Evolutionary conservation across 2,113 vertebrate species (phyloP), one percentile per base, ranked within the genome.

Genomic region (Ptilonorhynchus violaceus): DNA sequence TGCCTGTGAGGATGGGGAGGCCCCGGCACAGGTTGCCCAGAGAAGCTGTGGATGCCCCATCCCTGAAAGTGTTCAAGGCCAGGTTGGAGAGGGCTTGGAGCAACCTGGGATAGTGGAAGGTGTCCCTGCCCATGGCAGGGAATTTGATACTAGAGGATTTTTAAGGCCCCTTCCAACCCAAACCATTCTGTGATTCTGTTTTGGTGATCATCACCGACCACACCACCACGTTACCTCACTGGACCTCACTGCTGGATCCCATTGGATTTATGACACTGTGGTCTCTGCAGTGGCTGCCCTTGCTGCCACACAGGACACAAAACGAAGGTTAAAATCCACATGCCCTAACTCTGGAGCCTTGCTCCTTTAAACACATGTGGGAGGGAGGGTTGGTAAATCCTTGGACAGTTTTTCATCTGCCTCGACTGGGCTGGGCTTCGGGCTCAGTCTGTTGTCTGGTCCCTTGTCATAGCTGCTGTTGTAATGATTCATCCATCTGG

Each of bases 401-500:
- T 94, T 76, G 93, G 95, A 37, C 37, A 50, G 53, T 82, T 85
- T 96, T 85, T 81, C 96, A 72, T 95, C 74, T 85, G 84, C 77
- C 89, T 96, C 3, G 18, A 84, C 91, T 84, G 89, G 95, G 92
- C 60, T 95, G 93, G 77, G 93, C 74, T 93, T 78, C 0, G 3
- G 89, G 89, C 91, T 95, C 85, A 89, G 94, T 72, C 94, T 96
- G 95, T 89, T 97, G 95, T 96, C 96, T 97, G 93, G 95, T 97
- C 93, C 91, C 91, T 82, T 91, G 93, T 97, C 95, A 85, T 85
- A 91, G 91, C 89, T 94, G 95, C 95, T 95, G 95, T 66, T 95
- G 74, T 66, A 96, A 96, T 96, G 91, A 96, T 91, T 97, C 96
- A 97, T 96, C 95, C 96, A 94, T 96, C 95, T 97, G 96, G 64